These are phyloP conservation scores for Archaeoteleia sp. DNA, from an alignment of 2,888 invertebrate species.

Conservation along the genomic window DNA sequence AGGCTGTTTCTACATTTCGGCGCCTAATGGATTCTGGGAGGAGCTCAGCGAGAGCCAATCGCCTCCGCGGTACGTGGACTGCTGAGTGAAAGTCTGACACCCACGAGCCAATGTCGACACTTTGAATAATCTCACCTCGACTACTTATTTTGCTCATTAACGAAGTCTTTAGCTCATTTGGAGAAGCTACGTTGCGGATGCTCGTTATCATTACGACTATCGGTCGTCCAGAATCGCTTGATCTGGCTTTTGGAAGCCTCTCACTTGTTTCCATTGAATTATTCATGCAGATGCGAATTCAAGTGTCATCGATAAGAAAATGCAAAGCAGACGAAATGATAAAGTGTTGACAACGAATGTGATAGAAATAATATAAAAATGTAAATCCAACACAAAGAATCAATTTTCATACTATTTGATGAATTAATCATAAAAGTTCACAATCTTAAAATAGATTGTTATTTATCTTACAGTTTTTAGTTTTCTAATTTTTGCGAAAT, in stretches of 20 bases:
- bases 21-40: conserved; percentile 69
- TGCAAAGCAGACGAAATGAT: no score
- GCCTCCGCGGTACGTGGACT: conserved; percentile 56
- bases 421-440: no score
- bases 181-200: conserved; percentile 42
- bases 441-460: no score
- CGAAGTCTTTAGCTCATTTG: conserved; percentile 53
- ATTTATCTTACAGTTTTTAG: no score
- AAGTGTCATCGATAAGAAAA: no score
- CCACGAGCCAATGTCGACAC: conserved; percentile 64
- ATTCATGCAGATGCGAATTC: conserved; percentile 28
- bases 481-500: no score
- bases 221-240: conserved; percentile 41
- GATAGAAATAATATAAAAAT: no score
- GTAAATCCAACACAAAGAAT: no score
- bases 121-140: conserved; percentile 46
- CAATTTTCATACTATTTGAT: no score
- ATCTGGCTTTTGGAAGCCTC: conserved; percentile 28
- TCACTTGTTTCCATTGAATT: conserved; percentile 32
- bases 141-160: conserved; percentile 57
- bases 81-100: conserved; percentile 67
- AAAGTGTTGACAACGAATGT: no score
- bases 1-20: conserved; percentile 70
- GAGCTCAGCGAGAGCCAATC: conserved; percentile 72
- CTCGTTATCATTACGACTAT: conserved; percentile 51